Evolutionary conservation across 1,140 invertebrate species (phyloP), one percentile per base, ranked within the genome.

Genomic region (Drosophila gunungcola): DNA sequence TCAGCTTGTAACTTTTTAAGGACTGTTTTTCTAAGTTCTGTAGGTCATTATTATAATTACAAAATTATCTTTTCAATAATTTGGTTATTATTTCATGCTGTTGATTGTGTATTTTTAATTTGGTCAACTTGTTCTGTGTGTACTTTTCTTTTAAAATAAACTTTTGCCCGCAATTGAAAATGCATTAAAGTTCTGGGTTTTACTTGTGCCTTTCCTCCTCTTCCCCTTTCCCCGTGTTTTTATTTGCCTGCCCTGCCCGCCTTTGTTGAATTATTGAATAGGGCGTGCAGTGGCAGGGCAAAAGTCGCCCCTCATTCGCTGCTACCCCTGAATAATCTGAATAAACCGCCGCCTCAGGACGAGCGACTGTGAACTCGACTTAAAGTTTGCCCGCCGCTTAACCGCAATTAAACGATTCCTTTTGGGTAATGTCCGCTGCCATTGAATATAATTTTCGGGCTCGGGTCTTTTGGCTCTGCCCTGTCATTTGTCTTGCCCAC

Each of bases 191-290:
- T 81, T 81, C 36, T 76, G 48, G 29, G 36, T 67, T 41, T 48
- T 46, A 52, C 42, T 49, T 42, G 49, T 16, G 49, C 49, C 10
- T 11, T 27, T 7, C 11, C 27, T 21, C 6, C 16, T 32, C 25
- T 21, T 4, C 7, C 29, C 6, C 29, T 25, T 25, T 70, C 36
- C 3, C 64, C 2, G 10, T 10, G 6, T 39, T 41, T 53, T 67
- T 65, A 53, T 29, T 42, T 36, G 61, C 29, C 39, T 34, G 25
- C 27, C 61, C 39, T 51, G 12, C 11, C 54, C 39, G 60, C 82
- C 56, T 88, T 86, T 86, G 82, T 86, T 88, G 57, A 88, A 63
- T 88, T 86, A 86, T 86, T 86, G 82, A 86, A 86, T 70, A 88
- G 83, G 82, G 83, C 83, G 78, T 85, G 65, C 52, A 49, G 51